phyloP scores from a whole-genome alignment of 1,140 invertebrate genomes.

The Zaprionus capensis region DNA sequence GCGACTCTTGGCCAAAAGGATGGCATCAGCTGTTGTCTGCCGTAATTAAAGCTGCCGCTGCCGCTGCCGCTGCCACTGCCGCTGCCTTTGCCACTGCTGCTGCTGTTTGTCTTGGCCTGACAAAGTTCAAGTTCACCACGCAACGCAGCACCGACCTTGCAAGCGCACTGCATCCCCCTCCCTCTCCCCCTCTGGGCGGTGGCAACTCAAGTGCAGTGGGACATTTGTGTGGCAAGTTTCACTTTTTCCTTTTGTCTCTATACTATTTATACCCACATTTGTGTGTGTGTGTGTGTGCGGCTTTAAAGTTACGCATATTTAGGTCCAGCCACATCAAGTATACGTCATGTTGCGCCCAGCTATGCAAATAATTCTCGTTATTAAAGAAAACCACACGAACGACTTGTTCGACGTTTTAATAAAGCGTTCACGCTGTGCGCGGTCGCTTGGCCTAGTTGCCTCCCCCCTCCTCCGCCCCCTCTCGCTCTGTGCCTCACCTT shows the following conservation, averaged over 20 bases:
- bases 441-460: background rate
- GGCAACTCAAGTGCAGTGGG: slow-evolving; percentile 33
- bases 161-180: background rate
- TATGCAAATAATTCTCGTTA: slow-evolving; percentile 53
- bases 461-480: background rate
- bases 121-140: slow-evolving; percentile 59
- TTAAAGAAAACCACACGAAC: slow-evolving; percentile 35
- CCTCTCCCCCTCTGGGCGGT: background rate
- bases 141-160: slow-evolving; percentile 5
- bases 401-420: slow-evolving; percentile 40
- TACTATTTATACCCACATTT: slow-evolving; percentile 26
- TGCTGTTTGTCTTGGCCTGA: slow-evolving; percentile 50
- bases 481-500: background rate
- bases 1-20: slow-evolving; percentile 32
- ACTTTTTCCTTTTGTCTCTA: background rate
- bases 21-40: slow-evolving; percentile 53
- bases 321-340: slow-evolving; percentile 45
- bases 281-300: background rate
- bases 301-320: slow-evolving; percentile 29
- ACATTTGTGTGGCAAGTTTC: slow-evolving; percentile 26
- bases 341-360: slow-evolving; percentile 52
- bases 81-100: slow-evolving; percentile 16
- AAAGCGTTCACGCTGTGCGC: slow-evolving; percentile 27
- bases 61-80: slow-evolving; percentile 7
- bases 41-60: slow-evolving; percentile 50